Evolutionary conservation across 2,797 vertebrate genomes (phyloP), one percentile per base, ranked within the genome.

Genomic region (Toxotes lorentzi): DNA sequence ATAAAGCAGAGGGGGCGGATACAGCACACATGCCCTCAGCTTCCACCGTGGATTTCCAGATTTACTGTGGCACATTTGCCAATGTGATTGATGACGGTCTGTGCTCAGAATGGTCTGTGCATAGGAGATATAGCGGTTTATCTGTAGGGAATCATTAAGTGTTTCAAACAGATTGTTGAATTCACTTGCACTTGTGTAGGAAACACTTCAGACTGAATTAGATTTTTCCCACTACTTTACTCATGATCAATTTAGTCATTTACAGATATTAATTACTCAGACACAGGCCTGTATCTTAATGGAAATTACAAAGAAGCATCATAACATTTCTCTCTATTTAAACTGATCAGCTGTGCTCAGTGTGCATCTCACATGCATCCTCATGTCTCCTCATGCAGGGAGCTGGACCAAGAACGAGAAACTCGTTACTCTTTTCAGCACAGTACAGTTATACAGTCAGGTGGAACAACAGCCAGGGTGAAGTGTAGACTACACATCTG

Each of bases 361-460:
- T 75, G 61, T 8, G 12, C 5, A 27, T 38, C n/a, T 53, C 23
- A 27, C 27, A 4, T 17, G 27, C 1, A 0, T 21, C 16, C 45
- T 41, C 19, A 7, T 2, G 0, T 5, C 24, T 17, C 45, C 21
- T 60, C 95, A 78, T 96, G 95, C 89, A 96, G 34, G 11, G 10
- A 67, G 73, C 93, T 96, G 71, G 94, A 97, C 91, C 94, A 95
- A 90, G 94, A 97, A 88, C 86, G 40, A 41, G 40, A 4, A 41
- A 41, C 40, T 13, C 3, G 13, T 41, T 14, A 23, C 48, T 19
- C 10, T 38, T 13, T 35, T 62, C 27, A 66, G 48, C 94, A 96
- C 89, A 96, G 96, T 91, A 80, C 81, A 73, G 64, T 24, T 62
- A 54, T 84, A 78, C 77, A 75, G 11, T 54, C 41, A 63, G 34